Conservation (phyloP, 2,113 vertebrate genomes). For the Hylia prasina region DNA sequence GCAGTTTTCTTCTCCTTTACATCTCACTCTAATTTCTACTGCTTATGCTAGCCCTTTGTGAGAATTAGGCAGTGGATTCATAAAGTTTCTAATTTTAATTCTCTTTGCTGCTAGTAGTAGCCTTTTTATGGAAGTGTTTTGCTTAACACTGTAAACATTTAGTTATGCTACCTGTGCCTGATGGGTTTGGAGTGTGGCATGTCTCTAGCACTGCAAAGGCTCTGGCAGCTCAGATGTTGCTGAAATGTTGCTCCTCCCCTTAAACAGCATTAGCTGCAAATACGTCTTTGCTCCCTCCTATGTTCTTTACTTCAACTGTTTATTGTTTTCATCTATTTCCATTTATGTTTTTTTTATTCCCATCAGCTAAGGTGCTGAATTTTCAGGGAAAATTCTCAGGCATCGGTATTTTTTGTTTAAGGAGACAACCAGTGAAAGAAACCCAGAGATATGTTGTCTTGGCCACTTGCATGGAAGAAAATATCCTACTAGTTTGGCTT, state of each 20-base stretch:
- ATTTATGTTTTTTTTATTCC: background rate
- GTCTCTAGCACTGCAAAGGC: background rate
- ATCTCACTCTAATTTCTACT: background rate
- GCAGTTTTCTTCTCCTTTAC: background rate
- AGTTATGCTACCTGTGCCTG: background rate
- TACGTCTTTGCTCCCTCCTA: background rate
- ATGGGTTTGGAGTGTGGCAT: background rate
- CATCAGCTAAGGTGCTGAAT: background rate
- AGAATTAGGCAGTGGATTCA: background rate
- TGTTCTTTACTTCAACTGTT: background rate
- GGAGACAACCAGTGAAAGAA: background rate
- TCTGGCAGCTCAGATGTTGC: background rate
- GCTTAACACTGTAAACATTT: background rate
- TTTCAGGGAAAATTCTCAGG: background rate
- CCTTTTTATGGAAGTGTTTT: background rate
- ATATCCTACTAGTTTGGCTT: background rate
- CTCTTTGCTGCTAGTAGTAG: background rate
- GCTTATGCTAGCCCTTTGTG: background rate
- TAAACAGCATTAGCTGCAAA: background rate
- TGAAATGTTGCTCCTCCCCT: background rate
- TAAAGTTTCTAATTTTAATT: background rate
- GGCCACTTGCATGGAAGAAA: background rate
- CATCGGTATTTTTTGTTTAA: background rate
- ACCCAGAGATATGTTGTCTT: fast-evolving
- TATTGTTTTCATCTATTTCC: background rate